A percentile compares a stretch with the other conserved stretches of the same genome.
Conservation (phyloP, 2,113 vertebrate species). For the Crocuta crocuta region DNA sequence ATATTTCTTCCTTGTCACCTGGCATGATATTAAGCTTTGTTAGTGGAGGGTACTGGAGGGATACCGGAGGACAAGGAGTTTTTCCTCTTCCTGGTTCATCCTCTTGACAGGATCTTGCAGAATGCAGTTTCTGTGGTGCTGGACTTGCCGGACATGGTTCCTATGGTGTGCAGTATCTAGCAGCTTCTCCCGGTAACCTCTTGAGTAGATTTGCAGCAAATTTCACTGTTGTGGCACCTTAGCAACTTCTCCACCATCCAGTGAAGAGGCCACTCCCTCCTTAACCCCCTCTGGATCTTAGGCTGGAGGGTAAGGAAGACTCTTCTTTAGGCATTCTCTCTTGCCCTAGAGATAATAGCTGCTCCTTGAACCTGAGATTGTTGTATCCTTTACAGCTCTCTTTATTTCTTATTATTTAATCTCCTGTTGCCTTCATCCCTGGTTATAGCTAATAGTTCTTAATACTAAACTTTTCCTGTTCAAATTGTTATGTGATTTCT, state of each 20-base stretch:
- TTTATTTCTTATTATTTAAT: not conserved
- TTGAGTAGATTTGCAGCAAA: not conserved
- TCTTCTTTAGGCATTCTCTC: not conserved
- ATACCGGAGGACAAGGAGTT: not conserved
- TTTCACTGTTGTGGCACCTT: not conserved
- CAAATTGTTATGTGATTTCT: not conserved
- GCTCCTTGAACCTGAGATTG: not conserved
- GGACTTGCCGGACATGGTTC: not conserved
- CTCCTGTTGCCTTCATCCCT: not conserved
- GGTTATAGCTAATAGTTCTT: not conserved
- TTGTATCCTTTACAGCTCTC: not conserved
- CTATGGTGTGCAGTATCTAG: not conserved
- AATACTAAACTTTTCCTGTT: not conserved
- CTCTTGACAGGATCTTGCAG: not conserved
- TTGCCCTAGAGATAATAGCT: not conserved
- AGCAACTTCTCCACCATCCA: not conserved
- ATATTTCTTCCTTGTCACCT: not conserved
- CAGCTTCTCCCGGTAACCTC: not conserved
- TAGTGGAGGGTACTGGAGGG: not conserved
- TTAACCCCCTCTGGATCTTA: not conserved
- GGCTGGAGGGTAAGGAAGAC: not conserved
- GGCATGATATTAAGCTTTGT: not conserved
- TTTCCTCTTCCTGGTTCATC: not conserved
- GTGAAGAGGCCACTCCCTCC: not conserved
- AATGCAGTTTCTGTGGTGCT: not conserved